phyloP scores from a whole-genome alignment of 2,113 vertebrate species.

The Condylura cristata region DNA sequence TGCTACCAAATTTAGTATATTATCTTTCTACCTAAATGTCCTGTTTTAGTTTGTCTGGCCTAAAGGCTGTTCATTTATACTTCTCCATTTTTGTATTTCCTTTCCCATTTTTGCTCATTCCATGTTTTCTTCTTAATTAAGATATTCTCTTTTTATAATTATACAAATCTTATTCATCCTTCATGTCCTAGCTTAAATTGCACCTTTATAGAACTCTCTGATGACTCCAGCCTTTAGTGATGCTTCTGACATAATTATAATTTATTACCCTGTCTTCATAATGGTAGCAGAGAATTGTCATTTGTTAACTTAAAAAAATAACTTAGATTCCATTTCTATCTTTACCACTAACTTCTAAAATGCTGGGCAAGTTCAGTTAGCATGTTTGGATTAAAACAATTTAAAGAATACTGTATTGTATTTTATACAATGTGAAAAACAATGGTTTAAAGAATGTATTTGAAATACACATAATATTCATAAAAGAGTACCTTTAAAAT shows the following conservation, averaged over 20 bases:
- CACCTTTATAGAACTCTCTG: neutral
- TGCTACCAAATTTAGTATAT: neutral
- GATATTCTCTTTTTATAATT: neutral
- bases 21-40: neutral
- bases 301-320: neutral
- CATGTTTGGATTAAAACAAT: constrained; percentile 46
- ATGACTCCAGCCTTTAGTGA: neutral
- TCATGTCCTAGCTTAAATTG: neutral
- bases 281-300: neutral
- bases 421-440: neutral
- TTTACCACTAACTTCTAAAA: constrained; percentile 18
- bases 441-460: neutral
- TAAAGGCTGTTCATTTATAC: constrained; percentile 12
- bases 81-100: neutral
- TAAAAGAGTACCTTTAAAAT: constrained; percentile 28
- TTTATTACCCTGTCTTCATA: neutral
- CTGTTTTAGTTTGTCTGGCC: neutral
- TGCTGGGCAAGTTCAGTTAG: constrained; percentile 41
- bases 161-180: constrained; percentile 12
- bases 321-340: constrained; percentile 27
- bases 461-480: neutral
- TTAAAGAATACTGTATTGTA: neutral
- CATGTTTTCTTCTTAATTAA: neutral
- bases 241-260: neutral
- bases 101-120: neutral